A percentile compares a stretch with the other conserved stretches of the same genome.
phyloP scores from a whole-genome alignment of 2,113 vertebrate species.

The Regulus satrapa region DNA sequence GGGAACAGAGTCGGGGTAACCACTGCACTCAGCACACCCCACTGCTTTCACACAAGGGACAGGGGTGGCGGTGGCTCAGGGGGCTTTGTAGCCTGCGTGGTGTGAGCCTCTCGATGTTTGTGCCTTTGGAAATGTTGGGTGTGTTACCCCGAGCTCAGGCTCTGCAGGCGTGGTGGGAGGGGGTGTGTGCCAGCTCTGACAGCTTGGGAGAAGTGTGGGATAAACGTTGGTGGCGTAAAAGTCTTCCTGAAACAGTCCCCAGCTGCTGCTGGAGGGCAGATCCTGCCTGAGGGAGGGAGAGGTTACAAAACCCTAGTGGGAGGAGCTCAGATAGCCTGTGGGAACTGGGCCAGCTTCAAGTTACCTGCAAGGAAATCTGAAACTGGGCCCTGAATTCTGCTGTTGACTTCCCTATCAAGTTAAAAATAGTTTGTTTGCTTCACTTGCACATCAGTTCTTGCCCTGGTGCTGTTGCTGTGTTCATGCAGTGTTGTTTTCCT shows the following conservation, averaged over 20 bases:
- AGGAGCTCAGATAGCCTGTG: not conserved
- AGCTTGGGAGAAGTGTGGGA: not conserved
- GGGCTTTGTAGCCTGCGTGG: not conserved
- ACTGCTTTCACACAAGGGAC: not conserved
- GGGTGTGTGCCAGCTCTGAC: not conserved
- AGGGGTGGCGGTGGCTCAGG: fast-evolving
- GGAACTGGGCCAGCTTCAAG: not conserved
- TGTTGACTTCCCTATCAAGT: not conserved
- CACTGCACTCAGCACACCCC: not conserved
- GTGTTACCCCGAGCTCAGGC: not conserved
- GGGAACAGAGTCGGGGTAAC: slow-evolving; percentile 70
- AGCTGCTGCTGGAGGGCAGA: not conserved
- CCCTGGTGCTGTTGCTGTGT: not conserved
- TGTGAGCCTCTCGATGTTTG: not conserved
- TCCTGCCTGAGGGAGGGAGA: not conserved
- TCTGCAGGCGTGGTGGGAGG: not conserved
- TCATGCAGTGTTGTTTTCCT: not conserved
- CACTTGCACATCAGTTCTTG: not conserved
- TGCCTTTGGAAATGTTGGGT: not conserved
- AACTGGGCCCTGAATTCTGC: not conserved
- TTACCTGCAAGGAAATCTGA: not conserved
- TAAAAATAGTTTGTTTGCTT: not conserved
- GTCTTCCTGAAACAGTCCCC: not conserved
- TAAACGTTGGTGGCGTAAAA: not conserved
- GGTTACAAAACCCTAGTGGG: not conserved